A percentile compares a stretch with the other conserved stretches of the same genome.
phyloP scores from a whole-genome alignment of 2,113 vertebrate genomes.

The Zonotrichia leucophrys region DNA sequence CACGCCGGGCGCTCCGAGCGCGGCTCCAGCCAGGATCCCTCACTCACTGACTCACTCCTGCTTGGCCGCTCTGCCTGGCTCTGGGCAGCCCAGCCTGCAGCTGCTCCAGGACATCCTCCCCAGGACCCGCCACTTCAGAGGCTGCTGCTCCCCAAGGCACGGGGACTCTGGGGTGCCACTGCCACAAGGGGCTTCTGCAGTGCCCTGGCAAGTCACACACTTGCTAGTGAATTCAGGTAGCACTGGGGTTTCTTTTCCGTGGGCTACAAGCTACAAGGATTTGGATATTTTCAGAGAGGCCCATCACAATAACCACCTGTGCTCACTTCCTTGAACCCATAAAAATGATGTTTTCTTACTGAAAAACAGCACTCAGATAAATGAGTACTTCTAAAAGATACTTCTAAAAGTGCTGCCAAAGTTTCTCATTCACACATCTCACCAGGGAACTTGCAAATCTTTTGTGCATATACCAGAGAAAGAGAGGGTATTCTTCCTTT shows the following conservation, averaged over 20 bases:
- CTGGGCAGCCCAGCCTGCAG: neutral
- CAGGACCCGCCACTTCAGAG: accelerated
- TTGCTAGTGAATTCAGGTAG: neutral
- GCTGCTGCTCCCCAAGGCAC: neutral
- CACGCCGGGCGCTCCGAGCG: accelerated
- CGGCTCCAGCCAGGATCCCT: neutral
- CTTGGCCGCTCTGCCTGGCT: neutral
- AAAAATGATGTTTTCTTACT: neutral
- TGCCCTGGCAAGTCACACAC: neutral
- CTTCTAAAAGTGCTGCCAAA: neutral
- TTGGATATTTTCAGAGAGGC: neutral
- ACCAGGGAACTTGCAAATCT: neutral
- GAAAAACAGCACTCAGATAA: neutral
- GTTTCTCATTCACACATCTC: neutral
- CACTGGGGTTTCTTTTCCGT: neutral
- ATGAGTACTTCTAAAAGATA: neutral
- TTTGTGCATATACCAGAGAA: neutral
- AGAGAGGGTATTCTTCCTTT: neutral
- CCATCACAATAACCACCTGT: neutral
- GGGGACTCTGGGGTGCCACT: neutral
- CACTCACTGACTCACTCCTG: neutral
- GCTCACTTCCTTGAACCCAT: neutral
- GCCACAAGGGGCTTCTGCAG: neutral
- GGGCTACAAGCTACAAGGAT: too few species aligned
- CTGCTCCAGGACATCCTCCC: neutral